Percentiles rank a stretch among this genome's conserved stretches.
These are phyloP conservation scores for Diogma glabrata DNA, from an alignment of 2,888 invertebrate genomes.

Conservation along the genomic window DNA sequence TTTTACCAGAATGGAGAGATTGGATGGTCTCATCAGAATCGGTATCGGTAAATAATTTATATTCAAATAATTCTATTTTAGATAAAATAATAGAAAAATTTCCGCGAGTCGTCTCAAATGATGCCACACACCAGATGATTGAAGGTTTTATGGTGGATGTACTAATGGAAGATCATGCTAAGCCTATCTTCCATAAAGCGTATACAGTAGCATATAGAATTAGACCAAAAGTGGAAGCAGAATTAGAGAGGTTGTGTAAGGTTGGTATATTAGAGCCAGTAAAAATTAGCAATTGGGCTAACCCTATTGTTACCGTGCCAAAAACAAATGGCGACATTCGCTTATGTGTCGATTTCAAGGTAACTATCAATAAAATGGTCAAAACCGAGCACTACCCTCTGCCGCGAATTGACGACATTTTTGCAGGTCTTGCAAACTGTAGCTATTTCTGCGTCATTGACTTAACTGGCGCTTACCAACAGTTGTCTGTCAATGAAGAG, in stretches of 20 bases:
- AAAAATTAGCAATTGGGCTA: slow-evolving; percentile 22
- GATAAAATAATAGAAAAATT: no score
- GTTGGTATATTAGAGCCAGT: no score
- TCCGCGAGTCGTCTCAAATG: no score
- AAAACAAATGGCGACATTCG: slow-evolving; percentile 22
- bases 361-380: slow-evolving; percentile 19
- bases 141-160: no score
- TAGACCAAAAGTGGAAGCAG: no score
- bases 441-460: slow-evolving; percentile 19
- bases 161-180: no score
- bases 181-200: slow-evolving; percentile 20
- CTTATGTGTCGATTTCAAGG: slow-evolving; percentile 27
- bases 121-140: no score
- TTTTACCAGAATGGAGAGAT: background rate
- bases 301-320: slow-evolving; percentile 25
- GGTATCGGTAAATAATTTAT: no score
- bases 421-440: slow-evolving; percentile 21
- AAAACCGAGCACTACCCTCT: slow-evolving; percentile 24
- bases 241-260: no score
- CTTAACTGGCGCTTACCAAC: slow-evolving; percentile 21
- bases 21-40: no score
- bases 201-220: slow-evolving; percentile 20
- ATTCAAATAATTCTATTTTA: no score
- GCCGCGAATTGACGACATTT: slow-evolving; percentile 24
- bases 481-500: slow-evolving; percentile 17